Evolutionary conservation across 2,888 invertebrate genomes (phyloP), one percentile per base, ranked within the genome.

Genomic region (Platynereis dumerilii): DNA sequence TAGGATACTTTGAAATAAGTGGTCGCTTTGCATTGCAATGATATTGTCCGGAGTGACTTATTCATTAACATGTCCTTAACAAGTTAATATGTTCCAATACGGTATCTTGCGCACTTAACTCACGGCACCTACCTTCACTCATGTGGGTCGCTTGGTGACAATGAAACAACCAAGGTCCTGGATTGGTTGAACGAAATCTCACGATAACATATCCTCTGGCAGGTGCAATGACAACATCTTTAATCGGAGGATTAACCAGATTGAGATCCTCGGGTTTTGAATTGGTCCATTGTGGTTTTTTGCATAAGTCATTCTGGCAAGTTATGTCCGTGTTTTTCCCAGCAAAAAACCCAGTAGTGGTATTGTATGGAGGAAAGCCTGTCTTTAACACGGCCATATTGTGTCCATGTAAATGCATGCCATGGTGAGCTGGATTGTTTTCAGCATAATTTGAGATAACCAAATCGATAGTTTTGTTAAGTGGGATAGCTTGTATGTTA

Each of bases 221-320:
- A 0, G 80, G 81, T 10, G 81, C 75, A 1, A 78, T 77, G 7
- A 81, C 68, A 5, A 79, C 80, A 68, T 81, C 81, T 60, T 81
- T 81, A 26, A 74, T 64, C 5, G 75, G 73, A 1, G 79, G 75
- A 3, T 68, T 29, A 20, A 68, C 57, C n/a, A 75, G 61, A 57
- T 77, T 74, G n/a, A 79, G 29, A 2, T 67, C 75, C n/a, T n/a
- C n/a, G 0, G 78, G 78, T 2, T 75, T 71, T 22, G 72, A 72
- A n/a, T n/a, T n/a, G n/a, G n/a, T n/a, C 80, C 79, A 80, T 15
- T 70, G 60, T 2, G 67, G 15, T 48, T 79, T 70, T 2, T 71
- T 62, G 77, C 80, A 80, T 0, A 63, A 42, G 3, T 22, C 45
- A 45, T 59, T 48, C 44, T 78, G 77, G 45, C 81, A 81, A 57